Base-by-base conservation (phyloP, 2,888 invertebrate genomes). In the Leptinotarsa peninsularis region DNA sequence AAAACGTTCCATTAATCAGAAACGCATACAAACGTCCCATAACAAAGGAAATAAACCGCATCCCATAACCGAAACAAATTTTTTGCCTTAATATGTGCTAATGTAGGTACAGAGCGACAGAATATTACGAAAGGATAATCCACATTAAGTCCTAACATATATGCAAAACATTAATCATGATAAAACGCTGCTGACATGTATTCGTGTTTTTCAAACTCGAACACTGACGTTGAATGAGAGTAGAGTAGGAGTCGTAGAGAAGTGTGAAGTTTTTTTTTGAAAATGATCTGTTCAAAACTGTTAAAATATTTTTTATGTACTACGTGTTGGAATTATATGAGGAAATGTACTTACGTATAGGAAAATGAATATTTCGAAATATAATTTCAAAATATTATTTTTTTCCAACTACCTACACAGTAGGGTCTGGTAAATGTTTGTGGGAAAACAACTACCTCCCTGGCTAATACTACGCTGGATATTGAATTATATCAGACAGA, bases 121-220 rank as follows among this genome's bases (percentile, higher is more conserved):
- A 76, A 77, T 79, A 78, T 79, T 79, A 70, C 79, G 72, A 76
- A 71, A 77, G 78, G 77, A 77, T 80, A 80, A 79, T 79, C 81
- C 76, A 76, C 79, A 81, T 76, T 70, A 70, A 73, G 78, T 80
- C 79, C 80, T 63, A 50, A 70, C 80, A 81, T 76, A 80, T 78
- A 78, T 77, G 71, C 72, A 71, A 74, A 80, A 78, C 81, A 80
- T 81, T 81, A 81, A 81, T 81, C 80, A 80, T 81, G 67, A 68
- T 66, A 58, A 77, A 73, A 78, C 63, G 67, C 74, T 73, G 80
- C 63, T 76, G 80, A 81, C 80, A 77, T 60, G 72, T 77, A 79
- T 78, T 72, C 75, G 75, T 77, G 75, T 80, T 81, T 73, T 71
- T 71, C 18, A 33, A 54, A 54, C 21, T 56, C 50, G 69, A 56